Evolutionary conservation across 1,140 invertebrate species (phyloP).

Genomic region (Mesaphorura yosii): DNA sequence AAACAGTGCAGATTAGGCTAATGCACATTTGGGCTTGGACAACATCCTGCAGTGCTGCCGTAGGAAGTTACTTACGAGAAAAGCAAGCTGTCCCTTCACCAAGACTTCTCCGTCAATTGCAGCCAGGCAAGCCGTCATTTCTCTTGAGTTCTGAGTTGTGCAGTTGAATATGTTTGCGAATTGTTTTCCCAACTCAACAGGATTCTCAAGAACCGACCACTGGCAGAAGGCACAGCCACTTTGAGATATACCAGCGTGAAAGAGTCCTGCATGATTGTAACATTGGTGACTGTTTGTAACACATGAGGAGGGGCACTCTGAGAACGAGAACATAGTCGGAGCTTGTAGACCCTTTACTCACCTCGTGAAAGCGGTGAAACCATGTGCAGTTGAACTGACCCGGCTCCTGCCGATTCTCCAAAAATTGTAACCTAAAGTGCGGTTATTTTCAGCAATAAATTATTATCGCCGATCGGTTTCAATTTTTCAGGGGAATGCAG

Average conservation of each 20-base stretch:
- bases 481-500: background rate
- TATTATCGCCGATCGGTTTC: background rate
- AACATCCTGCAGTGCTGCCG: background rate
- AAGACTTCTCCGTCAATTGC: slow-evolving; percentile 7
- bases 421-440: background rate
- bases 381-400: slow-evolving; percentile 28
- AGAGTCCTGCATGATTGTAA: slow-evolving; percentile 19
- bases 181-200: slow-evolving; percentile 2
- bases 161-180: slow-evolving; percentile 15
- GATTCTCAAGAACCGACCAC: slow-evolving; percentile 26
- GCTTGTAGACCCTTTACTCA: slow-evolving; percentile 5
- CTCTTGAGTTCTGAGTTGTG: slow-evolving; percentile 6
- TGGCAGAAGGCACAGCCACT: slow-evolving; percentile 28
- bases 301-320: background rate
- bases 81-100: slow-evolving; percentile 11
- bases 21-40: background rate
- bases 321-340: background rate
- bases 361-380: slow-evolving; percentile 27
- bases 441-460: background rate
- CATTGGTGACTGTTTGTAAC: too few relatives aligned
- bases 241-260: slow-evolving; percentile 26
- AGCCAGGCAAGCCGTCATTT: slow-evolving; percentile 21
- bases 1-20: background rate
- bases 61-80: slow-evolving; percentile 12
- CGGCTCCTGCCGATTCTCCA: slow-evolving; percentile 20